A percentile compares a stretch with the other conserved stretches of the same genome.
Evolutionary conservation across 2,113 vertebrate genomes (phyloP).

Genomic region (Tricholaema leucomelas): DNA sequence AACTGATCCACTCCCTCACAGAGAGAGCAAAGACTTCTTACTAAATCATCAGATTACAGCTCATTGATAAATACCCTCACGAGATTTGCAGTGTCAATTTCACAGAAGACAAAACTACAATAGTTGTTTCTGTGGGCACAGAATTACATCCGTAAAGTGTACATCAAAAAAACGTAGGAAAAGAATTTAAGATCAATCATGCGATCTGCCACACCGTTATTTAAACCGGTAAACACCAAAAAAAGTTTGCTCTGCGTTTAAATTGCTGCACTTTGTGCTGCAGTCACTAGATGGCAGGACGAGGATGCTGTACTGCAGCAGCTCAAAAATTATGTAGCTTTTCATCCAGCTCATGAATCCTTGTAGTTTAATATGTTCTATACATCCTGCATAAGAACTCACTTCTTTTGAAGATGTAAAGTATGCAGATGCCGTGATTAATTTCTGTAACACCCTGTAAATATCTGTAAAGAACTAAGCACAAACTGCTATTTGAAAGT

Average conservation of each 20-base stretch:
- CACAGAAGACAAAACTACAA: background rate
- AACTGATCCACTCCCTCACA: background rate
- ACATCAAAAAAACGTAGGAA: background rate
- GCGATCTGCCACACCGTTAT: background rate
- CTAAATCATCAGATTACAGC: background rate
- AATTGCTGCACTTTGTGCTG: constrained; percentile 13
- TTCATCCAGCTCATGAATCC: background rate
- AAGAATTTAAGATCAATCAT: background rate
- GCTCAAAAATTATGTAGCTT: background rate
- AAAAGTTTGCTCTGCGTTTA: background rate
- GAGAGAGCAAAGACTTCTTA: background rate
- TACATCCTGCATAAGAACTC: background rate
- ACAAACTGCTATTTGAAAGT: background rate
- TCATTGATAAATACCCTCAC: background rate
- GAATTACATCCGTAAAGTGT: background rate
- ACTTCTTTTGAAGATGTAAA: background rate
- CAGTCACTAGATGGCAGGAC: constrained; percentile 69
- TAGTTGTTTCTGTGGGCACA: background rate
- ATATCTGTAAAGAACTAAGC: background rate
- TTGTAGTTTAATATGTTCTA: background rate
- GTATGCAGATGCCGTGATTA: background rate
- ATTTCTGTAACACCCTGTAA: background rate
- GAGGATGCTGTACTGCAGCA: constrained; percentile 12
- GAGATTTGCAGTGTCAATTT: background rate
- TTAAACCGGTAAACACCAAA: background rate